Percentiles rank a stretch among this genome's conserved stretches.
Conservation (phyloP, 2,888 invertebrate genomes). For the Notocelia uddmanniana region DNA sequence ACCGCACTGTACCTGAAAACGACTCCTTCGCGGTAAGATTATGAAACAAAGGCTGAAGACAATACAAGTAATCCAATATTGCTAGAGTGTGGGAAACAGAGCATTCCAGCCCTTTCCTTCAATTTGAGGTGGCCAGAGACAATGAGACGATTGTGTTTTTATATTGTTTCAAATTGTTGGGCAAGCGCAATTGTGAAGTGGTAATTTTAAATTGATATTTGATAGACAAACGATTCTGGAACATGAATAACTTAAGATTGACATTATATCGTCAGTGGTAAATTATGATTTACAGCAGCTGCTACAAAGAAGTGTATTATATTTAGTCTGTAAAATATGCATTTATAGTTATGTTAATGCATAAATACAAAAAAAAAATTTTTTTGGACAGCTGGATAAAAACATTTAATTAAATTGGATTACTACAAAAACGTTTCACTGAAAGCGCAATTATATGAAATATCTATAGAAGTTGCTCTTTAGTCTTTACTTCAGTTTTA, state of each 20-base stretch:
- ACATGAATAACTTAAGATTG: not conserved
- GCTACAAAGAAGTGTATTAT: too few species aligned
- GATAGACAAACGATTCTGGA: not conserved
- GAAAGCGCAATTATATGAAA: too few species aligned
- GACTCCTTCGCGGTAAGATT: conserved; percentile 77
- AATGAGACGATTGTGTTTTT: conserved; percentile 29
- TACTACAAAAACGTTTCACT: too few species aligned
- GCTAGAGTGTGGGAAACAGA: conserved; percentile 42
- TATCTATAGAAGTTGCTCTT: too few species aligned
- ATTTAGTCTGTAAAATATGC: too few species aligned
- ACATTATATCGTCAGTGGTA: not conserved
- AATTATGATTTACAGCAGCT: not conserved
- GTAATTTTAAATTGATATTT: not conserved
- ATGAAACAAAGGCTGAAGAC: conserved; percentile 65
- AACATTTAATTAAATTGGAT: too few species aligned
- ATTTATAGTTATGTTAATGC: too few species aligned
- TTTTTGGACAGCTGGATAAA: too few species aligned
- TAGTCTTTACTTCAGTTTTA: too few species aligned
- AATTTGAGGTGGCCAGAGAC: conserved; percentile 37
- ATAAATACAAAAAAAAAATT: too few species aligned
- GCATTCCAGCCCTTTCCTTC: conserved; percentile 41
- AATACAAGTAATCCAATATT: conserved; percentile 72
- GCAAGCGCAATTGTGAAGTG: not conserved
- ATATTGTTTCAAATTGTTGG: conserved; percentile 21
- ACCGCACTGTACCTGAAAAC: conserved; percentile 66